Conservation (phyloP, 2,888 invertebrate genomes). For the Stenichneumon culpator region DNA sequence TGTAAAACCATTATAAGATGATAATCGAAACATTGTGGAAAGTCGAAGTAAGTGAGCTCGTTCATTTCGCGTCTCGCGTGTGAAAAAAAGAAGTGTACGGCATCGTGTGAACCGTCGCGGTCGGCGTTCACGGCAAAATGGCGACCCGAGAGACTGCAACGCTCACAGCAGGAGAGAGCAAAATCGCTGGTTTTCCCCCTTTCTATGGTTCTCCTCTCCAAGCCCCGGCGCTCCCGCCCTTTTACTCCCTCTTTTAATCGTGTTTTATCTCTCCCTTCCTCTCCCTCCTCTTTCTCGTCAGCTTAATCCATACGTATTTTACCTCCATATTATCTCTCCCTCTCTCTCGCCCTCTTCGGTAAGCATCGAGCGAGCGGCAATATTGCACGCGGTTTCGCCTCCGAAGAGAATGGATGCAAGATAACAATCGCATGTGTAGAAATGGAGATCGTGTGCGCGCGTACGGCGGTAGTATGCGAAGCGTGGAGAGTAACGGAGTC, state of each 20-base stretch:
- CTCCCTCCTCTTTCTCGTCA: slow-evolving; percentile 6
- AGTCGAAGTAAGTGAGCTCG: background rate
- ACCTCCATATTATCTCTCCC: background rate
- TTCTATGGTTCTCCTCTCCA: slow-evolving; percentile 42
- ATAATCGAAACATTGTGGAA: background rate
- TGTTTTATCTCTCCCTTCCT: slow-evolving; percentile 25
- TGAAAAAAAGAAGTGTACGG: background rate
- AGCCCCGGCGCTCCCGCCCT: slow-evolving; percentile 52
- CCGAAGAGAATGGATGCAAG: background rate
- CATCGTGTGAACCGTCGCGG: slow-evolving; percentile 22
- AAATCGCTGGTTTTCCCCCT: slow-evolving; percentile 53
- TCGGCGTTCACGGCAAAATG: slow-evolving; percentile 61
- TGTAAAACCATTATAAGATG: too few relatives aligned
- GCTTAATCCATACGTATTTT: background rate
- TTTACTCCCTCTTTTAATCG: slow-evolving; percentile 37
- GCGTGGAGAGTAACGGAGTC: slow-evolving; percentile 17
- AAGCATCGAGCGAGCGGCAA: background rate
- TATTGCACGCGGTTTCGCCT: background rate
- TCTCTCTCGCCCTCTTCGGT: slow-evolving; percentile 3
- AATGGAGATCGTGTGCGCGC: slow-evolving; percentile 7
- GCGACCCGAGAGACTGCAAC: slow-evolving; percentile 66
- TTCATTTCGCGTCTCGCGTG: background rate
- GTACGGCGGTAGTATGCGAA: slow-evolving; percentile 3
- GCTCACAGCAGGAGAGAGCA: slow-evolving; percentile 61
- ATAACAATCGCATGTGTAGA: background rate